Evolutionary conservation across 2,888 invertebrate species (phyloP).

Genomic region (Cheilosia vulpina): DNA sequence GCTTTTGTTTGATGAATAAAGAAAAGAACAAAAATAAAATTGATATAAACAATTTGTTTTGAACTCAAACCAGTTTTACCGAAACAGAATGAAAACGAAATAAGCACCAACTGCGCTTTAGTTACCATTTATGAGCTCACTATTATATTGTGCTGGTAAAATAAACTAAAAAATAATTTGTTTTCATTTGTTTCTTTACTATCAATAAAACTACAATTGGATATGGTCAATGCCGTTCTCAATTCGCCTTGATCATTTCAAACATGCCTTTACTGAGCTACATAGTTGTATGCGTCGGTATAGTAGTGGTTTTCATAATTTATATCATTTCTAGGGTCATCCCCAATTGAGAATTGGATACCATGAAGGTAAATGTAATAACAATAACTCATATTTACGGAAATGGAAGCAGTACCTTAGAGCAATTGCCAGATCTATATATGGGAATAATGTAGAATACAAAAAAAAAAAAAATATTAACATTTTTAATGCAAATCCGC

Average conservation of each 20-base stretch:
- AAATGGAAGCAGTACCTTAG: background rate
- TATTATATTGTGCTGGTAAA: background rate
- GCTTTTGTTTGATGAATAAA: background rate
- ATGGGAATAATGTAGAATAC: background rate
- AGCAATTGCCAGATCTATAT: slow-evolving; percentile 5
- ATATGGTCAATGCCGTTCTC: slow-evolving; percentile 37
- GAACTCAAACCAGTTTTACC: slow-evolving; percentile 23
- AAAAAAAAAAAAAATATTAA: background rate
- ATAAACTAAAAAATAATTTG: no score
- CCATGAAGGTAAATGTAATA: slow-evolving; percentile 51
- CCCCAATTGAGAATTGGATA: background rate
- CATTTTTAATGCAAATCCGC: slow-evolving; percentile 32
- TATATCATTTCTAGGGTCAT: slow-evolving; percentile 31
- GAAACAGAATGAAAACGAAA: slow-evolving; percentile 3
- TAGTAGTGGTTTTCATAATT: slow-evolving; percentile 16
- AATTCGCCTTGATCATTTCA: slow-evolving; percentile 26
- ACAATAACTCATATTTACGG: slow-evolving; percentile 35
- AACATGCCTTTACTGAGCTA: background rate
- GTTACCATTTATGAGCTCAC: slow-evolving; percentile 1
- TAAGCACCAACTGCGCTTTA: slow-evolving; percentile 24
- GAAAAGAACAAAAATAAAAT: background rate
- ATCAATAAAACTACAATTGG: slow-evolving; percentile 45
- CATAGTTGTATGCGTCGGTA: background rate
- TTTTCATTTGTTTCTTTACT: background rate
- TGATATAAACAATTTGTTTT: background rate